Base-by-base conservation (phyloP, 1,140 invertebrate genomes). In the Cardiocondyla obscurior region DNA sequence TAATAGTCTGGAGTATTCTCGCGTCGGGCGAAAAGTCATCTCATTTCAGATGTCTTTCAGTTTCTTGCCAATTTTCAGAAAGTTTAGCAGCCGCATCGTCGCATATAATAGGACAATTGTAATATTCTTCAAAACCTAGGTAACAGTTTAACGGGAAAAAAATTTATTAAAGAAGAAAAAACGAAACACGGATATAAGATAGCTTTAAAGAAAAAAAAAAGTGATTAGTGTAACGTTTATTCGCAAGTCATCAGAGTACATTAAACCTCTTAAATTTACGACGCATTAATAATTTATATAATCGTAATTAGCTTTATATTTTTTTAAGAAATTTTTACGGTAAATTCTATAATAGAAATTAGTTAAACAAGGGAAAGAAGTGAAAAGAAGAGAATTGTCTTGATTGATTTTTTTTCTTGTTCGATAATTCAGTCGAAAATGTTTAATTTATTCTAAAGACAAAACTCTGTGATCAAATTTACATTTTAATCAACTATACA, bases 1-100 rank as follows among this genome's bases (percentile, higher is more conserved):
- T 84, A 89, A 90, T 91, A 91, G 84, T 70, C n/a, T 55, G 58
- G 55, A 82, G 55, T 79, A 82, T 86, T 88, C 84, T 70, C 65
- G 81, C 77, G 42, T 88, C 58, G 69, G 74, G 82, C 69, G 28
- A 8, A 58, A 58, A 58, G 28, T 58, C 57, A 89, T 88, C 30
- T 60, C 88, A 62, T 83, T 76, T 82, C 55, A 82, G 46, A 28
- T 77, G 74, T 82, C 81, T 85, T 82, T 88, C 84, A 87, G 90
- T 90, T 86, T 69, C 55, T 79, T 74, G n/a, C 60, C 39, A 74
- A 74, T 88, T 90, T 88, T 81, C 74, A 72, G 64, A 86, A 89
- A 90, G 84, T 36, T 42, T 57, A 73, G 46, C 39, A 62, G 19
- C 12, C 12, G 22, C 16, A 33, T 53, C 46, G 30, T 12, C 22